Percentiles rank a stretch among this genome's conserved stretches.
Evolutionary conservation across 2,888 invertebrate species (phyloP).

Genomic region (Anagyrus pseudococci): DNA sequence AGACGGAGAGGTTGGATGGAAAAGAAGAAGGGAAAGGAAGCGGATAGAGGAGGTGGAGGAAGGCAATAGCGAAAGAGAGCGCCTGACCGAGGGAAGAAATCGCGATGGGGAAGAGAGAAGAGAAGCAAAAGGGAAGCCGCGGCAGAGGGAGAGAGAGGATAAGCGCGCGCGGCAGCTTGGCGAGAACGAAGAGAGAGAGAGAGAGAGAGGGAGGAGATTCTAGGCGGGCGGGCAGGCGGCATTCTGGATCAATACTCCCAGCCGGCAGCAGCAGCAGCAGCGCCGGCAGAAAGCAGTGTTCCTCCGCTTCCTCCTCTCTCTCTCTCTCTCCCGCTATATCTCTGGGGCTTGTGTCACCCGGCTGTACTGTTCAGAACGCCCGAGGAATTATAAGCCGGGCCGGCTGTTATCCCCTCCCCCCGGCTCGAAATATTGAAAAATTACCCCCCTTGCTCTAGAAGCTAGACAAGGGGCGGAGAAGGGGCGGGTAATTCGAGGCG

Average conservation of each 20-base stretch:
- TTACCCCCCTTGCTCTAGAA: slow-evolving; percentile 11
- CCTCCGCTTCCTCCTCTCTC: slow-evolving; percentile 22
- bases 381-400: too few relatives aligned
- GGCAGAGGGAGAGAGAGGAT: slow-evolving; percentile 11
- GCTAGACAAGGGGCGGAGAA: too few relatives aligned
- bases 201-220: slow-evolving; percentile 41
- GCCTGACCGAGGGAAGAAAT: too few relatives aligned
- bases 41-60: neutral
- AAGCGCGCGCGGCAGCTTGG: slow-evolving; percentile 13
- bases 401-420: too few relatives aligned
- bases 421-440: slow-evolving; percentile 29
- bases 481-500: too few relatives aligned
- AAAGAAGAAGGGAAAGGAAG: slow-evolving; percentile 1
- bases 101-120: too few relatives aligned
- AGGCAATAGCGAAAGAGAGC: neutral
- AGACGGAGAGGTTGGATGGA: neutral
- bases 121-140: neutral
- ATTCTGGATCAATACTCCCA: slow-evolving; percentile 61
- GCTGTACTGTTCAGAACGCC: too few relatives aligned
- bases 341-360: too few relatives aligned
- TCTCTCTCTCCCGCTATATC: neutral
- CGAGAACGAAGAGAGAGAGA: neutral
- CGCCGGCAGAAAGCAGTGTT: slow-evolving; percentile 41
- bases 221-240: slow-evolving; percentile 52
- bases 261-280: slow-evolving; percentile 42